Conservation (phyloP, 1,140 invertebrate species). For the Stenopsyche tienmushanensis region DNA sequence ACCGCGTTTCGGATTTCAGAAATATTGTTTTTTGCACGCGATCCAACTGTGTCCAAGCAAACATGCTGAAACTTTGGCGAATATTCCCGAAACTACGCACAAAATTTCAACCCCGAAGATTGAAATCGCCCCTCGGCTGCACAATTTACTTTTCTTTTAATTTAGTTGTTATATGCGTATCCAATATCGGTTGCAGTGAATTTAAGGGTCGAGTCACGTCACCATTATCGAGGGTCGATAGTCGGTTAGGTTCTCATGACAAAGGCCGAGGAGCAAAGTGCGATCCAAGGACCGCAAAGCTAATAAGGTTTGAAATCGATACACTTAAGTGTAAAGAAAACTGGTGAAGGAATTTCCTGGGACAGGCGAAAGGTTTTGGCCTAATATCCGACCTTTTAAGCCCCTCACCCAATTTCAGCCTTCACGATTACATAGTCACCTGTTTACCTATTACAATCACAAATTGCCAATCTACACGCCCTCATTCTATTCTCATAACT, state of each 20-base stretch:
- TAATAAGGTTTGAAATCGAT: too few relatives aligned
- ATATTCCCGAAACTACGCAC: too few relatives aligned
- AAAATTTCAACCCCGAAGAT: background rate
- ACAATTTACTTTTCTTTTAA: background rate
- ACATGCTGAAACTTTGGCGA: background rate
- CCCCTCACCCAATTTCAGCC: background rate
- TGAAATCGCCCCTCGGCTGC: background rate
- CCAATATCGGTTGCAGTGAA: too few relatives aligned
- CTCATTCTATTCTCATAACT: background rate
- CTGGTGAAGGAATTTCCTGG: too few relatives aligned
- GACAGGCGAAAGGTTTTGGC: too few relatives aligned
- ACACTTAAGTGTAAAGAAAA: too few relatives aligned
- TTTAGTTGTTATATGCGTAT: background rate
- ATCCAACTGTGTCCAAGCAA: background rate
- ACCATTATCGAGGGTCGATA: background rate
- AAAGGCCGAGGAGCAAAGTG: background rate
- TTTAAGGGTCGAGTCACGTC: too few relatives aligned
- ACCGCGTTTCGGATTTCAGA: background rate
- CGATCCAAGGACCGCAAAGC: background rate
- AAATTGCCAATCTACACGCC: background rate
- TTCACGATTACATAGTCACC: background rate
- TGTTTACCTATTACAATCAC: background rate
- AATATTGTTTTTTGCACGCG: conserved; percentile 13
- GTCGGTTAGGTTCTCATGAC: background rate
- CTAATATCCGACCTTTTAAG: background rate